Conservation (phyloP, 2,797 vertebrate species). For the Naso thynnoides region DNA sequence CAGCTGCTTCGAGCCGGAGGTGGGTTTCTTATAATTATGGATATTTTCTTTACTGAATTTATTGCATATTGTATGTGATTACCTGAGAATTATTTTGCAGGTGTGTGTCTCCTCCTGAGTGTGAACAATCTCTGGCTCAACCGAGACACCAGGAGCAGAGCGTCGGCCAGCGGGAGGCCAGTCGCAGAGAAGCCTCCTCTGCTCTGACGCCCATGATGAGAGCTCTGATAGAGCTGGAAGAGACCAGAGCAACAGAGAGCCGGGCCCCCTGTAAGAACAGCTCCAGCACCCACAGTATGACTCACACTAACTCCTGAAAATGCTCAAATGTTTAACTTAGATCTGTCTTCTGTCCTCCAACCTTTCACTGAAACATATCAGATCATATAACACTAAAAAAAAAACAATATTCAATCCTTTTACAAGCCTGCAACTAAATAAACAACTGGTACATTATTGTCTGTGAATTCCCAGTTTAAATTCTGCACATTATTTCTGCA, state of each 20-base stretch:
- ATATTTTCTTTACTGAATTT: background rate
- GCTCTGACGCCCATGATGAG: slow-evolving; percentile 89
- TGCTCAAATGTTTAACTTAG: background rate
- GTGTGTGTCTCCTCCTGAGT: slow-evolving; percentile 86
- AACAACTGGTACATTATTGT: background rate
- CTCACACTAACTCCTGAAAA: slow-evolving; percentile 4
- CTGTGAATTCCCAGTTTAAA: too few relatives aligned
- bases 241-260: slow-evolving; percentile 89
- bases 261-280: slow-evolving; percentile 85
- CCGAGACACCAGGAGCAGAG: slow-evolving; percentile 47
- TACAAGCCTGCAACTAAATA: too few relatives aligned
- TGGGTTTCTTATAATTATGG: slow-evolving; percentile 7
- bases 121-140: slow-evolving; percentile 79
- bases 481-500: too few relatives aligned
- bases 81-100: slow-evolving; percentile 60
- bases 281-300: slow-evolving; percentile 58
- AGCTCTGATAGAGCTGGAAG: slow-evolving; percentile 92
- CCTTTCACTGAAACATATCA: too few relatives aligned
- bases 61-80: slow-evolving; percentile 10
- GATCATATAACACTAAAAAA: too few relatives aligned
- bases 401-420: too few relatives aligned
- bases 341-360: too few relatives aligned
- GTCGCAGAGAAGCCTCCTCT: slow-evolving; percentile 73
- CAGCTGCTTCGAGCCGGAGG: slow-evolving; percentile 73
- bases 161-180: slow-evolving; percentile 45